These are phyloP conservation scores for Tenualosa ilisha DNA, from an alignment of 2,797 vertebrate species.

Conservation along the genomic window DNA sequence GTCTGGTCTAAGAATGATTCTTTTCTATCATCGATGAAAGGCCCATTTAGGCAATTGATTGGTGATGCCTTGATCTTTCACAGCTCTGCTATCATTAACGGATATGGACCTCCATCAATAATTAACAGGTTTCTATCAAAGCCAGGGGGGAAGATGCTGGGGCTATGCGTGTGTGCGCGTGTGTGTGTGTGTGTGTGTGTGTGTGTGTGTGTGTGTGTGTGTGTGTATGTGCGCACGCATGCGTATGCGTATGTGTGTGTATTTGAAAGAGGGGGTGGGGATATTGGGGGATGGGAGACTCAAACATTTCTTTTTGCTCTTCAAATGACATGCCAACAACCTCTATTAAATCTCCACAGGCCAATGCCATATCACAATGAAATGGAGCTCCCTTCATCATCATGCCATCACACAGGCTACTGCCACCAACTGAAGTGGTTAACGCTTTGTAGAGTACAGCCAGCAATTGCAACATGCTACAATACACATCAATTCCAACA, in stretches of 20 bases:
- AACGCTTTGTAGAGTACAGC: not conserved
- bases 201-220: not conserved
- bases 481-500: not conserved
- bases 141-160: not conserved
- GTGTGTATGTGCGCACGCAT: not conserved
- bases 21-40: not conserved
- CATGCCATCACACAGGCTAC: too few relatives aligned
- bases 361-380: not conserved
- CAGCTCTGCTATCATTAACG: constrained; percentile 50
- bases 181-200: not conserved
- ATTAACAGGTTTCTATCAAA: constrained; percentile 47
- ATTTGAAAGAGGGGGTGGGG: not conserved
- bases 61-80: constrained; percentile 48
- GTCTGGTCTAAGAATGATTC: not conserved
- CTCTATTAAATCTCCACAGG: not conserved
- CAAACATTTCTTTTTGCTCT: not conserved
- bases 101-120: constrained; percentile 58
- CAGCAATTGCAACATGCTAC: not conserved
- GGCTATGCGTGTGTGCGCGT: not conserved
- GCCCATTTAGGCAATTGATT: constrained; percentile 18
- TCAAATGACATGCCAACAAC: not conserved
- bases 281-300: not conserved
- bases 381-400: not conserved
- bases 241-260: not conserved
- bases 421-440: not conserved